A percentile compares a stretch with the other conserved stretches of the same genome.
Conservation (phyloP, 1,140 invertebrate species). For the Calliopsis andreniformis region DNA sequence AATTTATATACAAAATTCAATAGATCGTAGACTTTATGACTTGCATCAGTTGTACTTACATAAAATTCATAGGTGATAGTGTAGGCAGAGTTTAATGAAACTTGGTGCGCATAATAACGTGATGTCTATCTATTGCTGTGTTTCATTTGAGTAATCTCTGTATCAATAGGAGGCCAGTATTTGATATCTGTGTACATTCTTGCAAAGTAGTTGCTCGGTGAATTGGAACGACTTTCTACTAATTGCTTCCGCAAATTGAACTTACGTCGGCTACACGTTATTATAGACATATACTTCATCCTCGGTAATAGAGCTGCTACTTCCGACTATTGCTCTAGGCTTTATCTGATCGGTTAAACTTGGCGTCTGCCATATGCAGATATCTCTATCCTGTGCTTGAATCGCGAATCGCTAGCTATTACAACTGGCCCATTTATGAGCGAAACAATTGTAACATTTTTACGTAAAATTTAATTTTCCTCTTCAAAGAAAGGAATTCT, state of each 20-base stretch:
- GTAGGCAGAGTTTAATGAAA: background rate
- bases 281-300: constrained; percentile 21
- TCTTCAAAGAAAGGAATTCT: background rate
- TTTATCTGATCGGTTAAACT: constrained; percentile 30
- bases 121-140: background rate
- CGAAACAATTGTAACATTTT: background rate
- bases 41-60: too few species aligned
- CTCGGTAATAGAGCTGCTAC: constrained; percentile 24
- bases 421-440: background rate
- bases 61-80: too few species aligned
- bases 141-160: background rate
- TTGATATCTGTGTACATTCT: constrained; percentile 1
- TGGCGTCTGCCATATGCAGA: background rate
- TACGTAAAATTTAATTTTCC: background rate
- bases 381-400: background rate
- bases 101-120: background rate
- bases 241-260: constrained; percentile 59
- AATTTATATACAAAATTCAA: too few species aligned
- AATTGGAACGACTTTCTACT: constrained; percentile 64
- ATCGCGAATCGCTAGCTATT: background rate
- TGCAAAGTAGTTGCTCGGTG: background rate
- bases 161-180: constrained; percentile 10
- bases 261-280: constrained; percentile 36
- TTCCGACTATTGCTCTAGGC: constrained; percentile 15
- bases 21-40: too few species aligned